Evolutionary conservation across 2,113 vertebrate genomes (phyloP), one percentile per base, ranked within the genome.

Genomic region (Oreocharis arfaki): DNA sequence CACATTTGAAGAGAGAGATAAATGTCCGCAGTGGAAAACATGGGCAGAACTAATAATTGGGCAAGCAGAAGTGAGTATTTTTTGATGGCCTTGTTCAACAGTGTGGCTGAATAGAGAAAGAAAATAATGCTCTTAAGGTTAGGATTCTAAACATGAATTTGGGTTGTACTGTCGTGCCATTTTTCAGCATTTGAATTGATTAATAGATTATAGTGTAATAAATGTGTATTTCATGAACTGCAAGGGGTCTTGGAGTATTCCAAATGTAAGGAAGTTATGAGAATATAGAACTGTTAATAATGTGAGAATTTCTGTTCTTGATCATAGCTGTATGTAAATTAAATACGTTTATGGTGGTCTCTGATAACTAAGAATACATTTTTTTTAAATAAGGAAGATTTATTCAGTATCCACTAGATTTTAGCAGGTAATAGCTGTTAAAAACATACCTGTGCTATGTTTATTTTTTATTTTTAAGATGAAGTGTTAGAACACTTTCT

Each of bases 21-120:
- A 99, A 95, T 99, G 99, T 97, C 99, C 99, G 0, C 98, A 99
- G 97, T 99, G 99, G 99, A 99, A 99, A 96, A 99, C 98, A n/a
- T 99, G 99, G 99, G 99, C 99, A 52, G 99, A 99, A 91, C 97
- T 99, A 73, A 99, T 99, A 95, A 98, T 99, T 94, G 99, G 99
- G 55, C 99, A 99, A 97, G 99, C 99, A 5, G 99, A 99, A 98
- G 99, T 99, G 97, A 98, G 98, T 97, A 83, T 91, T 89, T 37
- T 61, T 35, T n/a, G 28, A 53, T 76, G 39, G 32, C 57, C 16
- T 78, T 56, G 47, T 67, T 91, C 56, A 78, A 22, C 44, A 44
- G 8, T 17, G 65, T 3, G 3, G 8, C 24, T 89, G 71, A 68
- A 41, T 8, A 11, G 14, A 11, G 24, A 5, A 52, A 27, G 32